Evolutionary conservation across 2,113 vertebrate genomes (phyloP), one percentile per base, ranked within the genome.

Genomic region (Anguilla rostrata): DNA sequence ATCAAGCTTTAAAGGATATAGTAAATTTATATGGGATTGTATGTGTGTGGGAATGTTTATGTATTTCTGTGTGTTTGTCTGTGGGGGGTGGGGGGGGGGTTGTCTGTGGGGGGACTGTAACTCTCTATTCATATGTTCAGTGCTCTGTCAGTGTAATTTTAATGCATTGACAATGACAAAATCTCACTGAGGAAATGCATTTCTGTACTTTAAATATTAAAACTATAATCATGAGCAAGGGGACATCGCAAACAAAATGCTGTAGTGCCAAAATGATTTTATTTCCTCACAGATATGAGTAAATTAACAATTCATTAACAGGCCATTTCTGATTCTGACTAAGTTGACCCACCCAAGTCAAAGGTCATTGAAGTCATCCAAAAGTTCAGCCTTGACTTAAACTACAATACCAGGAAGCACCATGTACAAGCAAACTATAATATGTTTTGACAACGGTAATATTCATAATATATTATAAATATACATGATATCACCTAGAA

Each of bases 211-310:
- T n/a, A 71, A n/a, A n/a, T 71, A 71, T n/a, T 71, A 26, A 71
- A 71, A 22, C 26, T n/a, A 22, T 16, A 71, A 71, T 26, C 20
- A 71, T 22, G 20, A 22, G 63, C 26, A n/a, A 71, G 26, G 26
- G 9, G 5, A n/a, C 63, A 71, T 71, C 26, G 5, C 20, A 71
- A 71, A 71, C 26, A n/a, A 26, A 22, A 71, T 71, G 14, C 5
- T 71, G 7, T 5, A 8, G 63, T 75, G n/a, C 81, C 81, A 82
- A 56, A 53, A 22, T 60, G 66, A 79, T 34, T 78, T 53, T 83
- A 57, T 83, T 87, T 87, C 57, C 53, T 87, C 66, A 83, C 41
- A 83, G 2, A n/a, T 8, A 71, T 26, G 63, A 71, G 6, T 71
- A n/a, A 46, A 46, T 46, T 20, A 71, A 20, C 16, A n/a, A 7